phyloP scores from a whole-genome alignment of 2,888 invertebrate species.

The Limnephilus lunatus region DNA sequence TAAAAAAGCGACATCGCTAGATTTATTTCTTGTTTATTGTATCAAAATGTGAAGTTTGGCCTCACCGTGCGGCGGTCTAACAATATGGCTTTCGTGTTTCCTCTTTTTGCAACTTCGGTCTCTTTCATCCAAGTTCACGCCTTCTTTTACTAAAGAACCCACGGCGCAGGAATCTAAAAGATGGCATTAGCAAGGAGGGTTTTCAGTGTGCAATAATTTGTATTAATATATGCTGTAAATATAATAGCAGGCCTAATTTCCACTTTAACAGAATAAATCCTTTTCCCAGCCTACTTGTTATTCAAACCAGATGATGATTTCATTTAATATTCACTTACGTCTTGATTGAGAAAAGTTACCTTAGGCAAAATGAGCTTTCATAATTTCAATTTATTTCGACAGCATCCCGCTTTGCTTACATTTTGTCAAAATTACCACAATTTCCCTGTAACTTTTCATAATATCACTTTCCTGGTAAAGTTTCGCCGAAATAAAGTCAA shows the following conservation, averaged over 20 bases:
- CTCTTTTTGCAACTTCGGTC: background rate
- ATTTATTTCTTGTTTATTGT: too few species aligned
- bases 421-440: conserved; percentile 2
- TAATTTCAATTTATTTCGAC: background rate
- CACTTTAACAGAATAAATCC: background rate
- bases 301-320: background rate
- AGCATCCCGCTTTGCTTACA: conserved; percentile 2
- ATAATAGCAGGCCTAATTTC: background rate
- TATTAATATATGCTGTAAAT: background rate
- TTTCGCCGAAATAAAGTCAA: background rate
- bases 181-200: background rate
- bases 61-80: too few species aligned
- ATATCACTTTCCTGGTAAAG: background rate
- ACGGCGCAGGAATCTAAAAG: background rate
- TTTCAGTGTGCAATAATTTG: background rate
- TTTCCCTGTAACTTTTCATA: background rate
- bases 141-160: background rate
- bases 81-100: background rate
- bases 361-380: background rate
- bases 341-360: conserved; percentile 2
- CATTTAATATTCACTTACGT: background rate
- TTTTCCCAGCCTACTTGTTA: background rate
- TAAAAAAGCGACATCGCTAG: too few species aligned
- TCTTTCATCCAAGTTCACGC: background rate
- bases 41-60: too few species aligned